Evolutionary conservation across 2,113 vertebrate species (phyloP), one percentile per base, ranked within the genome.

Genomic region (Sinocyclocheilus anshuiensis): DNA sequence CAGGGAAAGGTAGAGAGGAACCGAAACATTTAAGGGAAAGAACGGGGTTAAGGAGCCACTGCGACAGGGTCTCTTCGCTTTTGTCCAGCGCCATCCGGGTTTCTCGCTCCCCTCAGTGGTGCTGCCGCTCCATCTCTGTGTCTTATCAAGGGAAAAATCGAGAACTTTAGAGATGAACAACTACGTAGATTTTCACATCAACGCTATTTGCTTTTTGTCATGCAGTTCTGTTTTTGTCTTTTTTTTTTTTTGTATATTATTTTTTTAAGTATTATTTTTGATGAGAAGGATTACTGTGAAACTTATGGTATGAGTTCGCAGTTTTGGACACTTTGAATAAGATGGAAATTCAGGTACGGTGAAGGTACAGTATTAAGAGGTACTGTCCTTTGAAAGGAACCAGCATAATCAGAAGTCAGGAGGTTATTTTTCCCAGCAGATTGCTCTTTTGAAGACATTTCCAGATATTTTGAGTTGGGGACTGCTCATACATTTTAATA

Each of bases 181-280:
- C 91, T 87, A 91, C 78, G 87, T 89, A 77, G 76, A 89, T 86
- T 88, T 84, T 86, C 78, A 67, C 72, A 61, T 89, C 86, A 74
- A 86, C 84, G 79, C 91, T 89, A 89, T 83, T 88, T 74, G 86
- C 86, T 93, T 85, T 63, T 92, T 84, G 87, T 88, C 90, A 83
- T 86, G 45, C 42, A 65, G 33, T 80, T 87, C 84, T 59, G 1
- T 36, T 76, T 63, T 69, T 53, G 12, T 55, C 84, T 59, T 59
- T 80, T 76, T 86, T 65, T 90, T 90, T 81, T 86, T 39, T 85
- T 84, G 83, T 80, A 89, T 87, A 77, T 80, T 89, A 87, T 88
- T 91, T 92, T 90, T 90, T 81, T 86, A 89, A 85, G 72, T 48
- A 84, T 89, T 48, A 86, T 92, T 91, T 92, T 84, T 89, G 84